Evolutionary conservation across 2,888 invertebrate genomes (phyloP), one percentile per base, ranked within the genome.

Genomic region (Scaptomyza cyrtandrae): DNA sequence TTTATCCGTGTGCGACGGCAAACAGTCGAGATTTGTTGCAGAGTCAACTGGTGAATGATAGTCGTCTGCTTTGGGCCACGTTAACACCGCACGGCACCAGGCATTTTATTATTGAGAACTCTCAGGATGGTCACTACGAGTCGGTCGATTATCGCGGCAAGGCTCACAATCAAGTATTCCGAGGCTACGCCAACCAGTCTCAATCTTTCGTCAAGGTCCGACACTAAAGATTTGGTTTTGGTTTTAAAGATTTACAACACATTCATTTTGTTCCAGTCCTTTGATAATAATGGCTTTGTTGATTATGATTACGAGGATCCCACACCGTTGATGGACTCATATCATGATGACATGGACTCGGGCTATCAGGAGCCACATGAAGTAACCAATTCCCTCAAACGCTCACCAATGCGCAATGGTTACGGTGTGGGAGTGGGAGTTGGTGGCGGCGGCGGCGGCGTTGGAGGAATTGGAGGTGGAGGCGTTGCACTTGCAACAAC

Each of bases 291-390:
- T 60, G 95, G 95, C 33, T 96, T 96, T 90, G 95, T 96, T 91
- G 96, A 96, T 91, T 96, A 96, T 53, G 97, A 97, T 79, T 95
- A 95, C 90, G 96, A 96, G 90, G 96, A 96, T 85, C 95, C 96
- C 4, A 95, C 96, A 1, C 95, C 96, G 0, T 90, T 95, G 55
- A 95, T 95, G 89, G 96, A 96, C 80, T 95, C 94, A 83, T 96
- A 96, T 92, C 95, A 95, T 67, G 94, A 94, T 83, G 93, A 94
- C 74, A 93, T 94, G 89, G 93, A 93, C 71, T 93, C 92, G 1
- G 93, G 93, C 35, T 93, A 93, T 71, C 93, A 93, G 70, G 92
- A 93, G 66, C 93, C 93, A 1, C 92, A 92, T 62, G 92, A 92
- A 79, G 89, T 92, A 2, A 79, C 91, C n/a, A 90, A 90, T 3